These are phyloP conservation scores for Rhipidura dahli DNA, from an alignment of 2,113 vertebrate species.

Conservation along the genomic window DNA sequence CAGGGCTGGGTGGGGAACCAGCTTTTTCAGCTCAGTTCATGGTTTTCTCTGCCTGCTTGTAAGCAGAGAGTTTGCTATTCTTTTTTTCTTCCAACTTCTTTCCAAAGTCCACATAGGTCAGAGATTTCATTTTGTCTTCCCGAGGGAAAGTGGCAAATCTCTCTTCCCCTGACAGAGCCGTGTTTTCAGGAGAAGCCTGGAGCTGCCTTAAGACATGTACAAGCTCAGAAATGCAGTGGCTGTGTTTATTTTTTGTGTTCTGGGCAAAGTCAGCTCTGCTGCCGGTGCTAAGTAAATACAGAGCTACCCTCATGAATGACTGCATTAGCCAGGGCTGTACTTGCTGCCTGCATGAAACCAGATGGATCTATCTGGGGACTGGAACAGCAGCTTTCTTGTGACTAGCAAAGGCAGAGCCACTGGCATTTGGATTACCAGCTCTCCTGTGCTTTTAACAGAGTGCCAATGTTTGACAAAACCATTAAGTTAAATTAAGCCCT, in stretches of 20 bases:
- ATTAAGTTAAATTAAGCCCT: slow-evolving; percentile 63
- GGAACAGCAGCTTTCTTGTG: background rate
- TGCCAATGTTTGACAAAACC: slow-evolving; percentile 60
- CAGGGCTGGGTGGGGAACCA: background rate
- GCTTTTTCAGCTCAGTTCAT: background rate
- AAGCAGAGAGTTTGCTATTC: background rate
- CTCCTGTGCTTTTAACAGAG: slow-evolving; percentile 51
- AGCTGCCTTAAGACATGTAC: slow-evolving; percentile 28
- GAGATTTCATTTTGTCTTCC: background rate
- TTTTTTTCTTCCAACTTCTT: background rate
- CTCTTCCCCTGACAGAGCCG: background rate
- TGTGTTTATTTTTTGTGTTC: slow-evolving; percentile 35
- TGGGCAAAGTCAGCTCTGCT: slow-evolving; percentile 18
- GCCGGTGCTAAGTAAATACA: slow-evolving; percentile 48
- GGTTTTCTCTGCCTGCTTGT: background rate
- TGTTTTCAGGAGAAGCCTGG: slow-evolving; percentile 3
- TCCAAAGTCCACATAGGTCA: background rate
- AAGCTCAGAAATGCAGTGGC: slow-evolving; percentile 47
- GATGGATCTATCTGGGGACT: background rate
- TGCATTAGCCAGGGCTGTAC: slow-evolving; percentile 7
- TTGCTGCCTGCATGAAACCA: background rate
- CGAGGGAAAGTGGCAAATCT: background rate
- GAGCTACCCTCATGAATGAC: slow-evolving; percentile 28
- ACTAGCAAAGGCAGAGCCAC: slow-evolving; percentile 33
- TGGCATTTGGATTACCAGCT: slow-evolving; percentile 48